Conservation (phyloP, 1,140 invertebrate species). For the Euura lappo region DNA sequence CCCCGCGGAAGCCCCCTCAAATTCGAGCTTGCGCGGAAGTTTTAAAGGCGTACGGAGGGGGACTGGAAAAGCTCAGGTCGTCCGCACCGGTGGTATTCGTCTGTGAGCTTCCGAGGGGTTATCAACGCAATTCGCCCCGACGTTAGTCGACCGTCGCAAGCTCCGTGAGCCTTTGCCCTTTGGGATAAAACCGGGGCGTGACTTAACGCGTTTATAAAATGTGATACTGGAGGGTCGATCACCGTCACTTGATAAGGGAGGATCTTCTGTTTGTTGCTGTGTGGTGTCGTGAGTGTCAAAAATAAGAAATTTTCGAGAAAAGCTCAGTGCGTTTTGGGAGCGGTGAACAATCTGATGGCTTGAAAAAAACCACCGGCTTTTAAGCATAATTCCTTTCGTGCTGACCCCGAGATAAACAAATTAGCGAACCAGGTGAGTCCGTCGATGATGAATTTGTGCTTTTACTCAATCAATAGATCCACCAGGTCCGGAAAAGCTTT, state of each 20-base stretch:
- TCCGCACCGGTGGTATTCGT: conserved; percentile 4
- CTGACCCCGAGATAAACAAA: neutral
- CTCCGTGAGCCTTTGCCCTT: neutral
- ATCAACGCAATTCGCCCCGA: neutral
- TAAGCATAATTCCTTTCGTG: neutral
- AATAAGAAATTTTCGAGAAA: neutral
- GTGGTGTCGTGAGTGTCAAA: neutral
- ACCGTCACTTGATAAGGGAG: neutral
- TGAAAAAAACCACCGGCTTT: neutral
- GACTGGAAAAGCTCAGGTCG: neutral
- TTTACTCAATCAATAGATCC: no score
- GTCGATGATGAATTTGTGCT: no score
- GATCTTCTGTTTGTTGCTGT: neutral
- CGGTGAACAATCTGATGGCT: neutral
- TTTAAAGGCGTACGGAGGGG: neutral
- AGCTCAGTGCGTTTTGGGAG: neutral
- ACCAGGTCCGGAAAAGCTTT: no score
- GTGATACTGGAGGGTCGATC: neutral
- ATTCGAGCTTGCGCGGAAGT: conserved; percentile 3
- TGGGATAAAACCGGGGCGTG: neutral
- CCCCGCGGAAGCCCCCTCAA: neutral
- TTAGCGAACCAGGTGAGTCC: neutral
- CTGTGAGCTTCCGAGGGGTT: neutral
- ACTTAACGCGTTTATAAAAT: neutral
- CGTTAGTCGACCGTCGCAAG: neutral